Conservation (phyloP, 2,113 vertebrate species). For the Rhinolophus ferrumequinum region DNA sequence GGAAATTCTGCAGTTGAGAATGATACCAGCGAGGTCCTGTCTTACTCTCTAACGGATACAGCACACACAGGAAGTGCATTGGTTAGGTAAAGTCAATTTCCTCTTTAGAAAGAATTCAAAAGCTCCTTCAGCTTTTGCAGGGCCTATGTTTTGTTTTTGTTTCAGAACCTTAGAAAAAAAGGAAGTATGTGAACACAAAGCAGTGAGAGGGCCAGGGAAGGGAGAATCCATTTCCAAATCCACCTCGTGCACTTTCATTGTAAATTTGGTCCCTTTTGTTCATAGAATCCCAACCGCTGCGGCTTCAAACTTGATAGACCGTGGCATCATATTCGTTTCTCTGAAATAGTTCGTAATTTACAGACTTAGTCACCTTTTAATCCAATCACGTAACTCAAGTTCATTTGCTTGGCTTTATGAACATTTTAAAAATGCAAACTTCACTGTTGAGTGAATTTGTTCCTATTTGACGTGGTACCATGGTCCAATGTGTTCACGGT, state of each 20-base stretch:
- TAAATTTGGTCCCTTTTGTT: background rate
- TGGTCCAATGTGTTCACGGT: background rate
- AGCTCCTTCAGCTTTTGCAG: constrained; percentile 73
- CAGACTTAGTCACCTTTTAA: background rate
- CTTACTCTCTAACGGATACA: constrained; percentile 72
- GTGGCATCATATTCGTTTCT: constrained; percentile 2
- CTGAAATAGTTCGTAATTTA: background rate
- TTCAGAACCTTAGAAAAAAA: constrained; percentile 75
- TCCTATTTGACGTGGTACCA: background rate
- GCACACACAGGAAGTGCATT: constrained; percentile 83
- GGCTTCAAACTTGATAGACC: background rate
- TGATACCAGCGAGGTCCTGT: background rate
- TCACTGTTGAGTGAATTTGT: background rate
- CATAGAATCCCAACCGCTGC: background rate
- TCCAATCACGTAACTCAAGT: background rate
- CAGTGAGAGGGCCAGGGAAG: constrained; percentile 22
- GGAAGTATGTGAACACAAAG: constrained; percentile 79
- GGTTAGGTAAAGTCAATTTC: constrained; percentile 86
- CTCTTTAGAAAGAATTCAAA: constrained; percentile 83
- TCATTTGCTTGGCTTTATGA: background rate
- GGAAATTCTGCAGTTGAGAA: constrained; percentile 60
- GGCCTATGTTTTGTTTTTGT: constrained; percentile 78
- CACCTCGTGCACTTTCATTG: background rate
- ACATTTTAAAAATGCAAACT: background rate
- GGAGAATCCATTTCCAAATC: constrained; percentile 52